A percentile compares a stretch with the other conserved stretches of the same genome.
phyloP scores from a whole-genome alignment of 2,113 vertebrate genomes.

The Rhinoptilus africanus region DNA sequence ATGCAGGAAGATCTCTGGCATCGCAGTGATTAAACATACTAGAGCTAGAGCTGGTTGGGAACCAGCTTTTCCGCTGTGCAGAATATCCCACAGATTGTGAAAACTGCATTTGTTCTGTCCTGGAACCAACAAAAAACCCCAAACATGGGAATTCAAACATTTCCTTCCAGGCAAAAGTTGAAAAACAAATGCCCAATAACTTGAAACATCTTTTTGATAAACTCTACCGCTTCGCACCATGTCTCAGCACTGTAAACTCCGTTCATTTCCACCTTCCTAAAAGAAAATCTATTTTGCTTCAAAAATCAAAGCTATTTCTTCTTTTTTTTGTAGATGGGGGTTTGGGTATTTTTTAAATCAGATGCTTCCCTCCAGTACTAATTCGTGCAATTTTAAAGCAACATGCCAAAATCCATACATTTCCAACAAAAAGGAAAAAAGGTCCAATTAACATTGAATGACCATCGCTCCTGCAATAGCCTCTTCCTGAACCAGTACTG shows the following conservation, averaged over 20 bases:
- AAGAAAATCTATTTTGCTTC: neutral
- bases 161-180: neutral
- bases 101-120: neutral
- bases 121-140: neutral
- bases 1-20: neutral
- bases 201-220: neutral
- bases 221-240: fast-evolving
- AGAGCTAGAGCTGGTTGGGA: neutral
- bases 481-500: fast-evolving
- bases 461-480: neutral
- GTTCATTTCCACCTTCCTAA: neutral
- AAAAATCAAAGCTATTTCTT: neutral
- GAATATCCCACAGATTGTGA: neutral
- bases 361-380: neutral
- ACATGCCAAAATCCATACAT: neutral
- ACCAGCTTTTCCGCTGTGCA: neutral
- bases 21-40: neutral
- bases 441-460: neutral
- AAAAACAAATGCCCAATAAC: neutral
- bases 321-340: neutral
- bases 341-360: neutral
- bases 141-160: neutral
- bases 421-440: neutral
- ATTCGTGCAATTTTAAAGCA: neutral
- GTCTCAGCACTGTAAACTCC: neutral